Conservation (phyloP, 1,140 invertebrate genomes). For the Ruditapes philippinarum region DNA sequence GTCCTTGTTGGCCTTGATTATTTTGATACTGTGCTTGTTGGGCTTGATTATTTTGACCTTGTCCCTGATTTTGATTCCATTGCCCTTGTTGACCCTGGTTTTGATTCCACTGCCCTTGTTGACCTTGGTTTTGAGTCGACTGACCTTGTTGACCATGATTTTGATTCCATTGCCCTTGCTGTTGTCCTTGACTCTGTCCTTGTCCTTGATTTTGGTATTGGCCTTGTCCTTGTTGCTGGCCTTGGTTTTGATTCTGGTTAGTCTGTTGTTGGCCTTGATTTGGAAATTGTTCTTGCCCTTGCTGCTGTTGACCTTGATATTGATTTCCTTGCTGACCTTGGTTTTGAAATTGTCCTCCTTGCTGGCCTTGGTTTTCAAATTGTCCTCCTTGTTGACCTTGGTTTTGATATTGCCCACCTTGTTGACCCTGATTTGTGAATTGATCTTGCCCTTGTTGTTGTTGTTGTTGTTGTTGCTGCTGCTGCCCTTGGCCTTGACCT, state of each 20-base stretch:
- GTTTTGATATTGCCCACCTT: neutral
- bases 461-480: neutral
- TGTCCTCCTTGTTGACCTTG: neutral
- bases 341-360: neutral
- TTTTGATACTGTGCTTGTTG: neutral
- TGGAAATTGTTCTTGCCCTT: neutral
- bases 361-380: neutral
- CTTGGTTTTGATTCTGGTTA: neutral
- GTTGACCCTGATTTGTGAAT: neutral
- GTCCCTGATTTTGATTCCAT: neutral
- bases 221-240: neutral
- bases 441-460: slow-evolving; percentile 1
- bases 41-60: neutral
- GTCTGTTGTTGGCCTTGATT: neutral
- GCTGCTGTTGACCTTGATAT: slow-evolving; percentile 4
- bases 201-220: neutral
- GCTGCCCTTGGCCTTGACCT: neutral
- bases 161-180: neutral
- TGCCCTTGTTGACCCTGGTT: neutral
- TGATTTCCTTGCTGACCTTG: neutral
- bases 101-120: neutral
- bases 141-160: neutral
- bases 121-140: neutral
- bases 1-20: neutral
- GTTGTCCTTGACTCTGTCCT: neutral